These are phyloP conservation scores for Tridacna gigas DNA, from an alignment of 2,888 invertebrate species.

Conservation along the genomic window DNA sequence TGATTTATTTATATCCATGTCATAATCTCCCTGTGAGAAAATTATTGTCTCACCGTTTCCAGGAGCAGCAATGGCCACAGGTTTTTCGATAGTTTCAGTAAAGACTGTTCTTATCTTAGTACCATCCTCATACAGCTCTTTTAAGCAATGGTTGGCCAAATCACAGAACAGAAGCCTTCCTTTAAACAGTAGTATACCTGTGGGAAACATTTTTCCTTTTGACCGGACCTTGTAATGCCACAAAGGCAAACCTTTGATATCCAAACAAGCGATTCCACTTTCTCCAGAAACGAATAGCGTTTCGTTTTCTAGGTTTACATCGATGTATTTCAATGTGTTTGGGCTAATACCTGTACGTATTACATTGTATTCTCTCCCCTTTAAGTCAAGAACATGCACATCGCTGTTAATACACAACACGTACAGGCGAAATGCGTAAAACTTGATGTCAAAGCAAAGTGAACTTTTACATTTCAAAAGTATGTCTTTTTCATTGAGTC, in stretches of 20 bases:
- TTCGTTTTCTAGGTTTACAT: constrained; percentile 38
- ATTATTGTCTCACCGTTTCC: constrained; percentile 29
- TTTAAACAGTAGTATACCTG: constrained; percentile 40
- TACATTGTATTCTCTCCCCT: constrained; percentile 49
- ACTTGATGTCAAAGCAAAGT: constrained; percentile 48
- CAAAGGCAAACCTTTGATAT: constrained; percentile 41
- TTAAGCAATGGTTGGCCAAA: constrained; percentile 47
- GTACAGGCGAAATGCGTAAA: constrained; percentile 52
- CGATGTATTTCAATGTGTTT: constrained; percentile 44
- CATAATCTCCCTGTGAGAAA: constrained; percentile 54
- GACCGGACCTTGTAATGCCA: constrained; percentile 43
- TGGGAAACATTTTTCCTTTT: constrained; percentile 44
- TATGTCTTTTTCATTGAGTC: constrained; percentile 54
- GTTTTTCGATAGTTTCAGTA: constrained; percentile 39
- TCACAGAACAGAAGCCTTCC: constrained; percentile 47
- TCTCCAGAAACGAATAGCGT: constrained; percentile 45
- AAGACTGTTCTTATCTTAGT: constrained; percentile 34
- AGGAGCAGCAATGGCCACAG: constrained; percentile 40
- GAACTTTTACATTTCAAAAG: constrained; percentile 44
- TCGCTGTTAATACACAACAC: constrained; percentile 48
- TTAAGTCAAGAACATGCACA: constrained; percentile 54
- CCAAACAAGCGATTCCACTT: constrained; percentile 45
- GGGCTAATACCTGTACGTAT: constrained; percentile 41
- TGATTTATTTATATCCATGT: constrained; percentile 43
- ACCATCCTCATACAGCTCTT: constrained; percentile 48